phyloP scores from a whole-genome alignment of 2,888 invertebrate genomes.

The Clusia tigrina region DNA sequence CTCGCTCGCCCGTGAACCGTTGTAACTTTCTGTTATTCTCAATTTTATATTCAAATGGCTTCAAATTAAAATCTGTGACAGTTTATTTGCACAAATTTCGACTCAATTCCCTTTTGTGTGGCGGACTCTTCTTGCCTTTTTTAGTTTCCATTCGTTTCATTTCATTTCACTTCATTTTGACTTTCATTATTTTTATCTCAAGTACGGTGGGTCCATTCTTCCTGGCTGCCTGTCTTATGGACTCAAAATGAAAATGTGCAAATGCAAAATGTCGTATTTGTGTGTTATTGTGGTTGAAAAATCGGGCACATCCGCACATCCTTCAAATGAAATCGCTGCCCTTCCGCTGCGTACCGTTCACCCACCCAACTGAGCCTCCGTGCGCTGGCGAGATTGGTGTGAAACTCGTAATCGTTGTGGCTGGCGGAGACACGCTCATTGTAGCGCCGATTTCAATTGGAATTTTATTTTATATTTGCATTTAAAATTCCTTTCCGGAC shows the following conservation, averaged over 20 bases:
- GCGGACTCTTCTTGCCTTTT: no score
- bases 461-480: conserved; percentile 61
- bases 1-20: background rate
- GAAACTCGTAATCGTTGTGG: conserved; percentile 28
- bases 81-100: conserved; percentile 46
- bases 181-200: conserved; percentile 52
- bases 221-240: conserved; percentile 37
- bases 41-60: conserved; percentile 46
- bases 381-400: conserved; percentile 13
- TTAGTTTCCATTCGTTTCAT: conserved; percentile 26
- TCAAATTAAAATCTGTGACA: conserved; percentile 50
- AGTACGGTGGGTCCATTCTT: conserved; percentile 41
- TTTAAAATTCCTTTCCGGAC: conserved; percentile 59
- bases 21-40: conserved; percentile 25
- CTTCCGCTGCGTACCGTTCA: conserved; percentile 12
- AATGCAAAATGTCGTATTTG: background rate
- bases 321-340: conserved; percentile 1
- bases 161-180: conserved; percentile 37
- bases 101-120: no score
- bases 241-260: conserved; percentile 40
- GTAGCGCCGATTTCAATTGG: conserved; percentile 60
- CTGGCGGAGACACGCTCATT: conserved; percentile 49
- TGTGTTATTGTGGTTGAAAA: conserved; percentile 43
- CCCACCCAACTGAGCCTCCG: background rate
- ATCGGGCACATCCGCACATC: conserved; percentile 23